Evolutionary conservation across 2,888 invertebrate genomes (phyloP).

Genomic region (Odontocerum albicorne): DNA sequence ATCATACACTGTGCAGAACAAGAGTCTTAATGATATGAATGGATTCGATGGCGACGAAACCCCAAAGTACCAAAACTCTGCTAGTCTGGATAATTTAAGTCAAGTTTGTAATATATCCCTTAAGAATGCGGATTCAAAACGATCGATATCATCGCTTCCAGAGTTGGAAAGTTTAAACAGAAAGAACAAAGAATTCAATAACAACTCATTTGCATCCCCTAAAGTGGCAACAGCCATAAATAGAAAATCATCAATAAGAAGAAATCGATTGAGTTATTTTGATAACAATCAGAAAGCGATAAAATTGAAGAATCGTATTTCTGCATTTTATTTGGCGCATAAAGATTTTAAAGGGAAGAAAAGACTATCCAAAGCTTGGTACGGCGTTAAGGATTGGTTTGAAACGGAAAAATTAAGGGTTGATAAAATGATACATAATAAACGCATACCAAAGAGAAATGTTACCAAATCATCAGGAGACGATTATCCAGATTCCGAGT

Average conservation of each 20-base stretch:
- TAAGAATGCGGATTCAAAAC: conserved; percentile 30
- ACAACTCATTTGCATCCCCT: conserved; percentile 22
- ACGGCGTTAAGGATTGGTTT: conserved; percentile 35
- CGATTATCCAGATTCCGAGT: conserved; percentile 35
- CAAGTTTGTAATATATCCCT: conserved; percentile 34
- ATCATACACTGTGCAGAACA: conserved; percentile 24
- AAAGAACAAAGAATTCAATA: conserved; percentile 19
- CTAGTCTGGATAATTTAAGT: conserved; percentile 34
- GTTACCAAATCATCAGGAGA: conserved; percentile 17
- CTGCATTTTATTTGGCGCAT: conserved; percentile 31
- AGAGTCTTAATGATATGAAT: conserved; percentile 29
- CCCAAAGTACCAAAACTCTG: conserved; percentile 33
- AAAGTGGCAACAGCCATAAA: conserved; percentile 9
- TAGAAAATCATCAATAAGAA: conserved; percentile 18
- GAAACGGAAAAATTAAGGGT: conserved; percentile 31
- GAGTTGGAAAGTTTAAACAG: conserved; percentile 27
- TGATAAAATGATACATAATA: conserved; percentile 27
- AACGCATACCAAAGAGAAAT: conserved; percentile 8
- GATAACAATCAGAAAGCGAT: conserved; percentile 28
- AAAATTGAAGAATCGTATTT: conserved; percentile 30
- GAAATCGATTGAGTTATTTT: conserved; percentile 30
- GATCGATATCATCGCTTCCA: conserved; percentile 30
- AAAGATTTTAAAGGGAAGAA: conserved; percentile 34
- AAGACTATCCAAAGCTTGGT: conserved; percentile 34
- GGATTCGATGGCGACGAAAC: conserved; percentile 11